Base-by-base conservation (phyloP, 2,888 invertebrate genomes). In the Hemicrepidius hirtus region DNA sequence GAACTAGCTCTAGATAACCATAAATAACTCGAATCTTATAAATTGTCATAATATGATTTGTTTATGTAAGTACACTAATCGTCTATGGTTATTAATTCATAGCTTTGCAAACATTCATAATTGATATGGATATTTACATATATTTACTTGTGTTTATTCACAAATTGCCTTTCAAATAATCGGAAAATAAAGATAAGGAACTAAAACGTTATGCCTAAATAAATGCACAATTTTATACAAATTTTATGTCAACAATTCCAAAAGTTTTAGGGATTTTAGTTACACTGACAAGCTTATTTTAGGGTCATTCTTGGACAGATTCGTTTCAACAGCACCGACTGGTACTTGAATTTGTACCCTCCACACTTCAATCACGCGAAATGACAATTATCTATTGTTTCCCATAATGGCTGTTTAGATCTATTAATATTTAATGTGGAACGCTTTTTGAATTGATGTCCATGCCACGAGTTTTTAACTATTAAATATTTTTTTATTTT, bases 351-450 rank as follows among this genome's bases (percentile, higher is more conserved):
- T 60, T 64, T 41, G 49, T 62, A 72, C 73, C 69, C 59, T 68
- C 64, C 68, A 68, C 73, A 71, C 73, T 73, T 71, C 75, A 80
- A 79, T 82, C 84, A 84, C 84, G 84, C 83, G 78, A 84, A 82
- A 81, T 79, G 81, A 81, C 82, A 83, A 82, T 84, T 82, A 84
- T 78, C 80, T 75, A 80, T 81, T 82, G 81, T 81, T 80, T 81
- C 81, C 80, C 80, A 78, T 82, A 82, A 84, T 82, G 82, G 78
- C 80, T 80, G 80, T 83, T 82, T 84, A 80, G 75, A 71, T 73
- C 73, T 79, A 81, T 81, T 77, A 80, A 81, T 81, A 80, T 81
- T 79, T 78, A 78, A 78, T 76, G 73, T 46, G 35, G 62, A 55
- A 53, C 44, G 53, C 68, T 60, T 73, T 41, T 55, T 63, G 41